Evolutionary conservation across 37 sponge, comb jelly and placozoan genomes (phyloP).

Genomic region (Diacarnus erythraeanus): DNA sequence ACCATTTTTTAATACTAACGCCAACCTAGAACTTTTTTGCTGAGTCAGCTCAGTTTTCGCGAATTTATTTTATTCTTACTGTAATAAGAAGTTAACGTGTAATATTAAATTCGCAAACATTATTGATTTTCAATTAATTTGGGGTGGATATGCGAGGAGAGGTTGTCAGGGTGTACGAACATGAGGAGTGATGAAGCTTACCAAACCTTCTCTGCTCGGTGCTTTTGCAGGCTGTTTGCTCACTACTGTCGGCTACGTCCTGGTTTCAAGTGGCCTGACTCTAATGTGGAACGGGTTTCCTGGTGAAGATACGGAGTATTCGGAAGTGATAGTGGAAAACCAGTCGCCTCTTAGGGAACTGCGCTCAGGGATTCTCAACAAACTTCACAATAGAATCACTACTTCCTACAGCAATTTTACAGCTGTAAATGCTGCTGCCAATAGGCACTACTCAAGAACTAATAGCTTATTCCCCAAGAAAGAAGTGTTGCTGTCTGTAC

Average conservation of each 20-base stretch:
- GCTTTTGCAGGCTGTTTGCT: neutral
- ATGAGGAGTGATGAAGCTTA: neutral
- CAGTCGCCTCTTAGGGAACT: neutral
- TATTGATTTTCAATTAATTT: too few relatives aligned
- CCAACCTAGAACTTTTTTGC: neutral
- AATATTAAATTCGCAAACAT: too few relatives aligned
- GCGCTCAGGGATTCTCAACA: neutral
- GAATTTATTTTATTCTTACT: neutral
- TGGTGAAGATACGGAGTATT: neutral
- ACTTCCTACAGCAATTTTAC: neutral
- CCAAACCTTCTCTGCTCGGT: neutral
- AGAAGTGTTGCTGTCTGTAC: neutral
- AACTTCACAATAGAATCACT: neutral
- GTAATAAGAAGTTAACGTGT: too few relatives aligned
- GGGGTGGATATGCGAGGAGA: too few relatives aligned
- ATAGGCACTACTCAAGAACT: neutral
- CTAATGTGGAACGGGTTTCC: neutral
- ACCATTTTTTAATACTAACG: neutral
- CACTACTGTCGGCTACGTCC: neutral
- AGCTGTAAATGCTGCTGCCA: neutral
- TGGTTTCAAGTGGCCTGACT: neutral
- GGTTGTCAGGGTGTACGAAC: too few relatives aligned
- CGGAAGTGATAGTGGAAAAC: neutral
- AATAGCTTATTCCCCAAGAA: too few relatives aligned
- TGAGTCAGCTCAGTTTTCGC: neutral